These are phyloP conservation scores for Sclerodermus sp. DNA, from an alignment of 2,888 invertebrate species.

Conservation along the genomic window DNA sequence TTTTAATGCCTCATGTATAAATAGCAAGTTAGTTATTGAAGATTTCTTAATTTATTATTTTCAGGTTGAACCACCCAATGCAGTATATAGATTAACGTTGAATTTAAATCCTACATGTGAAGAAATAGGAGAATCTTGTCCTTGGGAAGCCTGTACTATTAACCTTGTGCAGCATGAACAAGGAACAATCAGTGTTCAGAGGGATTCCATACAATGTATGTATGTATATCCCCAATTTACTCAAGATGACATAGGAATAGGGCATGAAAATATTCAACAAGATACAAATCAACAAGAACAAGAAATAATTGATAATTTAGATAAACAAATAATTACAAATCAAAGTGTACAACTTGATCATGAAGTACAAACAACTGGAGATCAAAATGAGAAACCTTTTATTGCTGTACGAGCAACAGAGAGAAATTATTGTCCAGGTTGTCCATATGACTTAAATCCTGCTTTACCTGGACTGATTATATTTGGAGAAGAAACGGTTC, in stretches of 20 bases:
- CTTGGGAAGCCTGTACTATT: conserved; percentile 44
- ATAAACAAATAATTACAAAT: conserved; percentile 32
- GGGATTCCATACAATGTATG: conserved; percentile 45
- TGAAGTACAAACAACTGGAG: conserved; percentile 41
- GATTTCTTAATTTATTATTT: conserved; percentile 16
- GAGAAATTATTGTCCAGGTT: conserved; percentile 48
- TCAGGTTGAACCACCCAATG: conserved; percentile 40
- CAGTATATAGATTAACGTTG: conserved; percentile 42
- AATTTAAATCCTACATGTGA: conserved; percentile 44
- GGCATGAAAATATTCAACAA: conserved; percentile 24
- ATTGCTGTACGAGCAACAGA: conserved; percentile 43
- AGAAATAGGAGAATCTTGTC: conserved; percentile 34
- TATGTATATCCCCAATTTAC: conserved; percentile 35
- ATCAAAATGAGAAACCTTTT: conserved; percentile 46
- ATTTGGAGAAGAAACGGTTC: conserved; percentile 41
- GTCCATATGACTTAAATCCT: conserved; percentile 51
- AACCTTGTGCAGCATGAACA: conserved; percentile 40
- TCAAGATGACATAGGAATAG: conserved; percentile 22
- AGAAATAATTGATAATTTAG: conserved; percentile 31
- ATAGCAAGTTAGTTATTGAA: too few relatives aligned
- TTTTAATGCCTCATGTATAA: too few relatives aligned
- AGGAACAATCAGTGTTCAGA: conserved; percentile 34
- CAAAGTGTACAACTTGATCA: conserved; percentile 40
- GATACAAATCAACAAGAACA: conserved; percentile 23
- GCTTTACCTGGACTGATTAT: conserved; percentile 43